Evolutionary conservation across 2,888 invertebrate genomes (phyloP), one percentile per base, ranked within the genome.

Genomic region (Orthosia gracilis): DNA sequence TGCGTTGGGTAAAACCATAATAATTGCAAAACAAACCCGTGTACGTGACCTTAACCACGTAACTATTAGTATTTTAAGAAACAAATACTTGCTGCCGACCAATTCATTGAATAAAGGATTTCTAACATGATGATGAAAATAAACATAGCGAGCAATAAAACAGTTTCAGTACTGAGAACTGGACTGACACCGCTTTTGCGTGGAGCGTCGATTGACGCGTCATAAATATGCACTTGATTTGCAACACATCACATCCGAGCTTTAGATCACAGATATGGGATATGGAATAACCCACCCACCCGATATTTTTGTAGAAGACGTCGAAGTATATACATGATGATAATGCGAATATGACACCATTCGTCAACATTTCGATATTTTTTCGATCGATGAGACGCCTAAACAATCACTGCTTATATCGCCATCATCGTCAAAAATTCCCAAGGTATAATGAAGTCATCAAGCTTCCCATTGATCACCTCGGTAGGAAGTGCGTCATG

Each of bases 381-480:
- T 65, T 31, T 31, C 15, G 31, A 21, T 52, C 5, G 7, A 40
- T 9, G 40, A 40, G 40, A 9, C 9, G 40, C 40, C 40, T 40
- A 69, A 67, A 18, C 15, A 23, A 26, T 26, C 18, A 7, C 49
- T 26, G 13, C 23, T 7, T 7, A 18, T n/a, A 13, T 21, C 18
- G 4, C 40, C 40, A n/a, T 59, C n/a, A 59, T 3, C 21, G 40
- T 5, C 26, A 26, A 26, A 26, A 26, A 26, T 26, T 57, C 64
- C 65, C 62, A 69, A 66, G 75, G 59, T 58, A 66, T 80, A 83
- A 86, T 83, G 83, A 78, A 86, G 76, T 26, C 61, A 66, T 79
- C 63, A 65, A 76, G 64, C 69, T 67, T 55, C 54, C 61, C 26
- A 66, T 61, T 69, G 26, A 26, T 26, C 67, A 85, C 85, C 88